phyloP scores from a whole-genome alignment of 2,797 vertebrate species.

The Halcyon chelicuti region DNA sequence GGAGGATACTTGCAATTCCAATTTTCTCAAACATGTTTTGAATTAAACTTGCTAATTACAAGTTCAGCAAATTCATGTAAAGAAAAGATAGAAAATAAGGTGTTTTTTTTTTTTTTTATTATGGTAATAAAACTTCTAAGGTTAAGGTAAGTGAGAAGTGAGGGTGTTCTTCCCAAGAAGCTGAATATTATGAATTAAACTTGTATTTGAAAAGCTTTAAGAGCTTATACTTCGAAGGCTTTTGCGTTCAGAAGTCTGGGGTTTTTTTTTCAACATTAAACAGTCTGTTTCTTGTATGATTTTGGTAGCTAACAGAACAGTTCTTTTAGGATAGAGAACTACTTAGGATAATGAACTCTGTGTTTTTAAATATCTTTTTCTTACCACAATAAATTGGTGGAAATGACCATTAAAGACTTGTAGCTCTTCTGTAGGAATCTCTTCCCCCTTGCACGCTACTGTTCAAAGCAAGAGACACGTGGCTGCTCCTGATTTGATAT shows the following conservation, averaged over 20 bases:
- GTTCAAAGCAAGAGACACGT: rapidly evolving
- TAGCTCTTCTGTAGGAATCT: not conserved
- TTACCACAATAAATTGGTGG: not conserved
- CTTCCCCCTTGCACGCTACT: not conserved
- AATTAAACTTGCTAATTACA: not conserved
- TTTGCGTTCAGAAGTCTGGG: not conserved
- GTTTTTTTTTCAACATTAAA: not conserved
- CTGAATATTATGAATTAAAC: not conserved
- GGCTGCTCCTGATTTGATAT: not conserved
- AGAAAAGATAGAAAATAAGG: not conserved
- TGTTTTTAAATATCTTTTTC: not conserved
- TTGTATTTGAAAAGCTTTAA: not conserved
- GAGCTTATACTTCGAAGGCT: not conserved
- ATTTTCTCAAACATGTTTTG: not conserved
- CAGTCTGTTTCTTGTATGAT: not conserved
- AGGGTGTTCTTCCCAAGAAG: not conserved
- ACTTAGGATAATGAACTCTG: not conserved
- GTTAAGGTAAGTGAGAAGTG: not conserved
- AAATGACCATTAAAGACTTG: not conserved
- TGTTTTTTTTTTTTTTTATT: not conserved
- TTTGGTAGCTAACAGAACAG: not conserved
- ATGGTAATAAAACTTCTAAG: not conserved
- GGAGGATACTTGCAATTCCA: not conserved
- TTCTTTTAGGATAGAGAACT: not conserved
- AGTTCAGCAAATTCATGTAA: not conserved